Percentiles rank a stretch among this genome's conserved stretches.
Conservation (phyloP, 2,113 vertebrate genomes). For the Anhinga anhinga region DNA sequence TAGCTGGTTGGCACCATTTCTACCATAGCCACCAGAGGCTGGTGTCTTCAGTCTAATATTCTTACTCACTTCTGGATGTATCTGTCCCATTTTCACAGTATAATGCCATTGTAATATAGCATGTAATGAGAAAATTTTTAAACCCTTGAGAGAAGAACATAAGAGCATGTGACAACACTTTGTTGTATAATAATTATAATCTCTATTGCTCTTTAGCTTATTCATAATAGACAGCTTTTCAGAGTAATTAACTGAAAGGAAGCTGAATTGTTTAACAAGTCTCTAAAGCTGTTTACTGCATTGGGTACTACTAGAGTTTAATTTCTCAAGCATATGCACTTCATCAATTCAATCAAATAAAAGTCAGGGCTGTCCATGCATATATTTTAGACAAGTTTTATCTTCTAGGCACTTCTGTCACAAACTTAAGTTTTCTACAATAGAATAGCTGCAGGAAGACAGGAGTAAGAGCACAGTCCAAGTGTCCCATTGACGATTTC, state of each 20-base stretch:
- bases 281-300: constrained; percentile 27
- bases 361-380: neutral
- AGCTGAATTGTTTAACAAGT: constrained; percentile 27
- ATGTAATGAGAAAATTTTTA: neutral
- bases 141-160: neutral
- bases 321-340: neutral
- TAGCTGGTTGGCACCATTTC: neutral
- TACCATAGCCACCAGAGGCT: neutral
- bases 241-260: constrained; percentile 23
- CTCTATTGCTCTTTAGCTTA: neutral
- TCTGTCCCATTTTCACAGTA: neutral
- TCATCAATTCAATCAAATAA: neutral
- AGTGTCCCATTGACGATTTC: neutral
- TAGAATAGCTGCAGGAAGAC: neutral
- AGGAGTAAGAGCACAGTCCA: neutral
- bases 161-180: neutral
- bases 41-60: neutral
- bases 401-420: neutral
- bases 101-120: neutral
- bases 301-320: neutral
- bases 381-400: neutral
- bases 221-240: neutral
- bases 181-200: neutral
- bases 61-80: neutral
- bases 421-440: neutral